Conservation (phyloP, 2,888 invertebrate genomes). For the Drosophila kambysellisi region DNA sequence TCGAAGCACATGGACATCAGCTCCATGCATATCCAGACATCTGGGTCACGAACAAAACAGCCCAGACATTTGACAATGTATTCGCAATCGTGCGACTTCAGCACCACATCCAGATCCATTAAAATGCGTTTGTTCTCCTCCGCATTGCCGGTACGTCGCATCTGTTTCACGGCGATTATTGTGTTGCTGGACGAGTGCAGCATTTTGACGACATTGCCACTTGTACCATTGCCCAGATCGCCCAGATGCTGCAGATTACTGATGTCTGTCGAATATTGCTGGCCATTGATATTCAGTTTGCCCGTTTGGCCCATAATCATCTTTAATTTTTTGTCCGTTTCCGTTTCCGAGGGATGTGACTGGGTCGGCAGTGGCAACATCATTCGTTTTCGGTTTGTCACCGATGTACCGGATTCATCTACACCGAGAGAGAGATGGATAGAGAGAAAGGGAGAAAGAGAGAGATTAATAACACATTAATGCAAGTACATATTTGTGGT, state of each 20-base stretch:
- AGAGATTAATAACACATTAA: not conserved
- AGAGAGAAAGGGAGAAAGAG: not conserved
- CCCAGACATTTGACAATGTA: conserved; percentile 99
- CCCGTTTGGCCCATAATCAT: conserved; percentile 98
- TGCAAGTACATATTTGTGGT: not conserved
- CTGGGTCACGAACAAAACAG: conserved; percentile 98
- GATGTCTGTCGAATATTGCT: conserved; percentile 92
- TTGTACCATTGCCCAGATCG: conserved; percentile 97
- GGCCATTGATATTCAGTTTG: conserved; percentile 92
- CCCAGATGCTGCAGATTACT: conserved; percentile 94
- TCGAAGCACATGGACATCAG: conserved; percentile 99
- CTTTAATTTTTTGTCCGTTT: conserved; percentile 93
- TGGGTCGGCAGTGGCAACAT: conserved; percentile 87
- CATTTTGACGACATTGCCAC: conserved; percentile 99
- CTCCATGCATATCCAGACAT: conserved; percentile 99
- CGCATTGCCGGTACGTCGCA: conserved; percentile 97
- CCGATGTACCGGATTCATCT: conserved; percentile 86
- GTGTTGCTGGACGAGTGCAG: conserved; percentile 93
- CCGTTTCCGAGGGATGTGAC: conserved; percentile 89
- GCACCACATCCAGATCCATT: conserved; percentile 99
- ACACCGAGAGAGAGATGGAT: not conserved
- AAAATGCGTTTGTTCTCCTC: conserved; percentile 99
- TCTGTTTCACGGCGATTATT: conserved; percentile 98
- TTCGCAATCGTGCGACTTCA: conserved; percentile 98
- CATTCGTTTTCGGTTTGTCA: conserved; percentile 86